Conservation (phyloP, 2,113 vertebrate species). For the Caranx ignobilis region DNA sequence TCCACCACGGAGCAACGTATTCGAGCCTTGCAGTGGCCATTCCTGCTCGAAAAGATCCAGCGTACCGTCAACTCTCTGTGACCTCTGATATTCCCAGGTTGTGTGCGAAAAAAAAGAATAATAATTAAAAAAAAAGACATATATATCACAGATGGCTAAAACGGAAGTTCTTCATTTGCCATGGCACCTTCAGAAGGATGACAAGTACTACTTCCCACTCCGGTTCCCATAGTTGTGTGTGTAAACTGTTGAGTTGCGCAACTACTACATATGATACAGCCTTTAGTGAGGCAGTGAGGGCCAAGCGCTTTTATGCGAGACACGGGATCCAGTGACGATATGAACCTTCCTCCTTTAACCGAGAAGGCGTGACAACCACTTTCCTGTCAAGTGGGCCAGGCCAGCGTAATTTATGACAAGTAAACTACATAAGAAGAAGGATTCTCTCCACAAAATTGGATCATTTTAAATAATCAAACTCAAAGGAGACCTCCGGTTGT, state of each 20-base stretch:
- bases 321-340: conserved; percentile 38
- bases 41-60: conserved; percentile 52
- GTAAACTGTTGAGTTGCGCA: conserved; percentile 26
- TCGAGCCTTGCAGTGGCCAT: conserved; percentile 88
- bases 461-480: neutral
- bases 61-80: conserved; percentile 15
- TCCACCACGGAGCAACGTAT: conserved; percentile 95
- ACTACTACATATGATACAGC: neutral
- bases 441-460: neutral
- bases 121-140: neutral
- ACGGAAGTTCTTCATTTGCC: conserved; percentile 33
- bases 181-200: conserved; percentile 17
- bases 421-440: too few relatives aligned
- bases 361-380: conserved; percentile 65
- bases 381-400: conserved; percentile 3
- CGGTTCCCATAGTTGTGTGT: conserved; percentile 44
- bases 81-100: conserved; percentile 35
- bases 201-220: neutral
- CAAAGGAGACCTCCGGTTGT: neutral
- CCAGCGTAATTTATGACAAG: neutral
- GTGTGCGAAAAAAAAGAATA: neutral
- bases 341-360: conserved; percentile 54
- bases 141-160: conserved; percentile 26
- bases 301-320: conserved; percentile 50
- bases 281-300: conserved; percentile 21